Evolutionary conservation across 2,113 vertebrate genomes (phyloP), one percentile per base, ranked within the genome.

Genomic region (Mesembrinibis cayennensis): DNA sequence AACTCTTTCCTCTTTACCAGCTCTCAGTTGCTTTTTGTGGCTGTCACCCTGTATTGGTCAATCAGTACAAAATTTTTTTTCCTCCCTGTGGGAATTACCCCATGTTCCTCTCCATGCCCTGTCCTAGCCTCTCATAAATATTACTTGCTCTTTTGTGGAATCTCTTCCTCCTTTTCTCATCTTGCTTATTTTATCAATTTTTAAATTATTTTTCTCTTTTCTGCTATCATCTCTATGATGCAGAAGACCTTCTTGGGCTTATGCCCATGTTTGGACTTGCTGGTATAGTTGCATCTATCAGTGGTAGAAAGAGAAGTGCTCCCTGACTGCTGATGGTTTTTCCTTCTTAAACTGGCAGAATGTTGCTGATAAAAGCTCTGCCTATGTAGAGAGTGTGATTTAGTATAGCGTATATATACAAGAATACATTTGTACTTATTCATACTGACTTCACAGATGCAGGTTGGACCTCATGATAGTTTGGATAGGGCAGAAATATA

Each of bases 71-170:
- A 1, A 13, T 61, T 13, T 19, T 25, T 53, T 17, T 56, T 36
- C 6, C 4, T 78, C 23, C 17, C 9, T 14, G 21, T 45, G 53
- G 47, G 29, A 29, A 9, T 89, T 20, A 12, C 53, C 32, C 17
- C 3, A 0, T 1, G 0, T 89, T 91, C 12, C 14, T 67, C 29
- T 78, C 19, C 2, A 6, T 82, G 44, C 12, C 4, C 21, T 1
- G 0, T 55, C 3, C 0, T 88, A 94, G 40, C 22, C 8, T 83
- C 16, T 76, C 26, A 4, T 53, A 45, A 62, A 34, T 81, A 19
- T 27, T 66, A 7, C 34, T 89, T 89, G 10, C 5, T 80, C 7
- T 61, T 84, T 30, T 30, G 7, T 78, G 69, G 34, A 79, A 11
- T 65, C 9, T 71, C 20, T 81, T 81, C 21, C 8, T 90, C 4